A percentile compares a stretch with the other conserved stretches of the same genome.
These are phyloP conservation scores for Parauchenoglanis ngamensis DNA, from an alignment of 2,797 vertebrate species.

Conservation along the genomic window DNA sequence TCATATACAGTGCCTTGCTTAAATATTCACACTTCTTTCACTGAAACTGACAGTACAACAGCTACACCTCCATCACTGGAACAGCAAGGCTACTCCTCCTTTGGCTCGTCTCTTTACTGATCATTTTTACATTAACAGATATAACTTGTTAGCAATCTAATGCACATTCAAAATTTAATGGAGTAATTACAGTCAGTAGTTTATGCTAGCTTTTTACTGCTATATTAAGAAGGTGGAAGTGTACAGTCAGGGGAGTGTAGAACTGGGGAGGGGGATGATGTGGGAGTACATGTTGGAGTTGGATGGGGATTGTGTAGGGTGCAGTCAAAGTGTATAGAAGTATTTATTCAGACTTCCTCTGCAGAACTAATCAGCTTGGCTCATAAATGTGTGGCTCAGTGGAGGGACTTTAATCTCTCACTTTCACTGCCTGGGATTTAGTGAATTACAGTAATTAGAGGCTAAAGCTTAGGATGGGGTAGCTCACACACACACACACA, in stretches of 20 bases:
- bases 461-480: background rate
- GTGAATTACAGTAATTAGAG: constrained; percentile 37
- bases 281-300: background rate
- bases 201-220: too few relatives aligned
- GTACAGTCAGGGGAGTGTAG: too few relatives aligned
- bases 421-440: constrained; percentile 18
- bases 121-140: too few relatives aligned
- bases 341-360: background rate
- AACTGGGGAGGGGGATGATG: too few relatives aligned
- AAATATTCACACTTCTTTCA: background rate
- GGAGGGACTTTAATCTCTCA: constrained; percentile 13
- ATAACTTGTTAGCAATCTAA: too few relatives aligned
- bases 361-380: background rate
- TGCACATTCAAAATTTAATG: too few relatives aligned
- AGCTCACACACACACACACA: constrained; percentile 12
- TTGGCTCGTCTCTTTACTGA: background rate
- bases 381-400: background rate
- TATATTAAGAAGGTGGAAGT: too few relatives aligned
- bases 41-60: background rate
- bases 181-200: too few relatives aligned
- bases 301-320: background rate
- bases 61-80: background rate
- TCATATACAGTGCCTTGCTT: too few relatives aligned
- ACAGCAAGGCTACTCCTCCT: background rate
- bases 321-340: background rate